Evolutionary conservation across 2,113 vertebrate genomes (phyloP), one percentile per base, ranked within the genome.

Genomic region (Kobus ellipsiprymnus): DNA sequence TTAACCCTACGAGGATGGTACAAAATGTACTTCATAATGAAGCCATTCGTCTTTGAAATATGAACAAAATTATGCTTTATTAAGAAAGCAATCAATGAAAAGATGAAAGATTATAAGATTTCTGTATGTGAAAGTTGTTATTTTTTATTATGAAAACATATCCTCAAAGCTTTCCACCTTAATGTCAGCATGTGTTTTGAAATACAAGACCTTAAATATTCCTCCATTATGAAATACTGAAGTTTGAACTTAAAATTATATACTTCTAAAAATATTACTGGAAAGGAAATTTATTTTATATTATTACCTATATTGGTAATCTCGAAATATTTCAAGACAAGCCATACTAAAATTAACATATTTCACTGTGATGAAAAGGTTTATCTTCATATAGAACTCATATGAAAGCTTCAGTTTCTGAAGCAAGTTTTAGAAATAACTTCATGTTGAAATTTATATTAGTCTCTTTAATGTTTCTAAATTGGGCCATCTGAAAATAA

Each of bases 401-500:
- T 21, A 60, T 33, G 81, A 60, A 91, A 92, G 64, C 13, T 23
- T 97, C 40, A 87, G 1, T 87, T 98, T 90, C 60, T 90, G 1
- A 6, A 94, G n/a, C 40, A 78, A 88, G 3, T 23, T 7, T 40
- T 67, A 71, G 57, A 95, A 64, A 87, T 59, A 87, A 80, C 50
- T 96, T 93, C 60, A 55, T 21, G 19, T 23, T 33, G 29, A 92
- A 29, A 15, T 92, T 97, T 97, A 74, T 50, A 67, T 93, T 78
- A 40, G 52, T 91, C 84, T 87, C n/a, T 50, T 91, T 96, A 80
- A 0, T 57, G 23, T 96, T 96, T 97, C 90, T 91, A 84, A 97
- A 96, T 21, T 36, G 40, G 55, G 6, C 40, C 27, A 84, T 81
- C 44, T 77, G 15, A 84, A 80, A 71, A 81, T 23, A 80, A 88